These are phyloP conservation scores for Grus americana DNA, from an alignment of 2,113 vertebrate species.

Conservation along the genomic window DNA sequence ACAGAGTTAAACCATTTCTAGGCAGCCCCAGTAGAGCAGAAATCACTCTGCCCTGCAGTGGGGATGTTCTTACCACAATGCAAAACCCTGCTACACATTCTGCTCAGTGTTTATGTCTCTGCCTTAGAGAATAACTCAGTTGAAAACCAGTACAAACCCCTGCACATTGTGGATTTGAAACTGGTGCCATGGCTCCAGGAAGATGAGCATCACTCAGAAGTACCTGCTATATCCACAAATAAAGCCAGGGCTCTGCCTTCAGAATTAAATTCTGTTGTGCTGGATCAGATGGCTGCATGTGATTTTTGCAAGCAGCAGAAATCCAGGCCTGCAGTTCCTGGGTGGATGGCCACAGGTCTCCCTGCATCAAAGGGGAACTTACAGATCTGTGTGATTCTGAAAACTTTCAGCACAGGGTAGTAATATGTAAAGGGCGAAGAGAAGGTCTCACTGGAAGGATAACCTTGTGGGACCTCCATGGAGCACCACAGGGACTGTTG, in stretches of 20 bases:
- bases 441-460: not conserved
- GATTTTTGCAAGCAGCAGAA: not conserved
- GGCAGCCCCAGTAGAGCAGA: not conserved
- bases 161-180: not conserved
- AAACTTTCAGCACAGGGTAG: not conserved
- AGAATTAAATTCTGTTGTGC: not conserved
- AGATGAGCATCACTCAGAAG: not conserved
- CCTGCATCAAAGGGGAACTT: not conserved
- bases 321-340: not conserved
- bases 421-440: not conserved
- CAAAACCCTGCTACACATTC: not conserved
- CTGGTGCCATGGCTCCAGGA: not conserved
- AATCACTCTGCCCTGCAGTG: not conserved
- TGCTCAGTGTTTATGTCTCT: not conserved
- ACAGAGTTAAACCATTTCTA: not conserved
- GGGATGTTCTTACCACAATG: not conserved
- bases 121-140: not conserved
- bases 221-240: not conserved
- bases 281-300: not conserved
- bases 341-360: not conserved
- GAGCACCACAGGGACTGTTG: not conserved
- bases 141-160: not conserved
- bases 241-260: not conserved
- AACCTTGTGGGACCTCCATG: not conserved
- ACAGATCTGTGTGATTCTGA: not conserved